These are phyloP conservation scores for Otocyon megalotis DNA, from an alignment of 2,113 vertebrate genomes.

Conservation along the genomic window DNA sequence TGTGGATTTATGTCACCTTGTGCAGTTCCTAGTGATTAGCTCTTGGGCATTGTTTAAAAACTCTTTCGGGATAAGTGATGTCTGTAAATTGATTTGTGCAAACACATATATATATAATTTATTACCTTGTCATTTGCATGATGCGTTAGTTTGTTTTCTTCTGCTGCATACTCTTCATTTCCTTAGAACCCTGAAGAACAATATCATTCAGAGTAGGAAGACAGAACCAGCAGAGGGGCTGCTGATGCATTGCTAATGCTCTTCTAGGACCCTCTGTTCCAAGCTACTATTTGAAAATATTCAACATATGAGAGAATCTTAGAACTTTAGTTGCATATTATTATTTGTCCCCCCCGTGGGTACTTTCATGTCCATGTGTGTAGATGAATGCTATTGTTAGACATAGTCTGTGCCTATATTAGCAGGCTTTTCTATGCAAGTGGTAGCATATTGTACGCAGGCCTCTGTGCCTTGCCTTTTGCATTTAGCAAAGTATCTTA, in stretches of 20 bases:
- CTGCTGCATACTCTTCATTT: conserved; percentile 42
- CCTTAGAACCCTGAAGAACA: conserved; percentile 20
- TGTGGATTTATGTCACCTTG: conserved; percentile 62
- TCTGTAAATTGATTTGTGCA: conserved; percentile 70
- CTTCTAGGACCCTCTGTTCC: neutral
- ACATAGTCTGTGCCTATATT: neutral
- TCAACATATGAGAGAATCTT: neutral
- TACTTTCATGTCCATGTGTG: neutral
- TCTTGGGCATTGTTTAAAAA: conserved; percentile 70
- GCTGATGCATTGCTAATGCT: neutral
- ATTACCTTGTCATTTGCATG: conserved; percentile 69
- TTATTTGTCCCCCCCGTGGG: neutral
- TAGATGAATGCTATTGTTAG: conserved; percentile 4
- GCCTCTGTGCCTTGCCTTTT: neutral
- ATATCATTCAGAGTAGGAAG: neutral
- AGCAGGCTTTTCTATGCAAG: neutral
- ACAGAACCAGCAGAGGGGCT: neutral
- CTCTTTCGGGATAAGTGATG: conserved; percentile 64
- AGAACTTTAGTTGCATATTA: neutral
- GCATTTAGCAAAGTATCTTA: neutral
- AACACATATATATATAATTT: conserved; percentile 60
- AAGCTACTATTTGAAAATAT: neutral
- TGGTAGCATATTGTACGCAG: neutral
- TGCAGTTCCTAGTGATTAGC: conserved; percentile 59
- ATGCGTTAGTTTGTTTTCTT: conserved; percentile 61